phyloP scores from a whole-genome alignment of 1,140 invertebrate genomes.

The Tachypleus tridentatus region DNA sequence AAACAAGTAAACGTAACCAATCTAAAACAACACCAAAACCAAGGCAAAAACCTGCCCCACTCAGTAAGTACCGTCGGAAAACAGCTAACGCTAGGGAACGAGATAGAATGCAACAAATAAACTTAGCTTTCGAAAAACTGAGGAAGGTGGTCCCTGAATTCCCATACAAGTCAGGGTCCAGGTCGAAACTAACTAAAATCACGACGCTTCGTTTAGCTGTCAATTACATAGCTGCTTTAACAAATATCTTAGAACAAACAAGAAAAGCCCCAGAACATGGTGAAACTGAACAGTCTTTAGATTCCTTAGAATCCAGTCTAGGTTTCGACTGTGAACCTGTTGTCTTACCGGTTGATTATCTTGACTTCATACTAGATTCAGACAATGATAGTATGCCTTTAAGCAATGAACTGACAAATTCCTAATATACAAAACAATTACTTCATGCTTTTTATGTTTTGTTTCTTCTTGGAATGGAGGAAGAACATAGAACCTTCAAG shows the following conservation, averaged over 20 bases:
- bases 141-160: conserved; percentile 54
- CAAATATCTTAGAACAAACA: conserved; percentile 36
- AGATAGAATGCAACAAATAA: conserved; percentile 72
- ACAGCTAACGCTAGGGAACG: conserved; percentile 79
- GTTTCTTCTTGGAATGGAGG: too few species aligned
- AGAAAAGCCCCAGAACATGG: conserved; percentile 15
- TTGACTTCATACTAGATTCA: conserved; percentile 19
- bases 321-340: conserved; percentile 5
- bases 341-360: conserved; percentile 10
- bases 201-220: conserved; percentile 73
- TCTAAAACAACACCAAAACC: conserved; percentile 34
- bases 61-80: conserved; percentile 78
- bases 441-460: too few species aligned
- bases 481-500: too few species aligned
- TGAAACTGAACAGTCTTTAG: conserved; percentile 10
- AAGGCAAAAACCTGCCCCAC: conserved; percentile 59
- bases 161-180: conserved; percentile 17
- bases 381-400: conserved; percentile 17
- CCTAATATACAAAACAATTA: too few species aligned
- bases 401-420: too few species aligned
- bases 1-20: conserved; percentile 32
- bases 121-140: conserved; percentile 68
- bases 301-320: conserved; percentile 12
- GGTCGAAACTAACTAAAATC: conserved; percentile 76
- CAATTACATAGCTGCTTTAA: conserved; percentile 63